phyloP scores from a whole-genome alignment of 2,113 vertebrate species.

The Mellivora capensis region DNA sequence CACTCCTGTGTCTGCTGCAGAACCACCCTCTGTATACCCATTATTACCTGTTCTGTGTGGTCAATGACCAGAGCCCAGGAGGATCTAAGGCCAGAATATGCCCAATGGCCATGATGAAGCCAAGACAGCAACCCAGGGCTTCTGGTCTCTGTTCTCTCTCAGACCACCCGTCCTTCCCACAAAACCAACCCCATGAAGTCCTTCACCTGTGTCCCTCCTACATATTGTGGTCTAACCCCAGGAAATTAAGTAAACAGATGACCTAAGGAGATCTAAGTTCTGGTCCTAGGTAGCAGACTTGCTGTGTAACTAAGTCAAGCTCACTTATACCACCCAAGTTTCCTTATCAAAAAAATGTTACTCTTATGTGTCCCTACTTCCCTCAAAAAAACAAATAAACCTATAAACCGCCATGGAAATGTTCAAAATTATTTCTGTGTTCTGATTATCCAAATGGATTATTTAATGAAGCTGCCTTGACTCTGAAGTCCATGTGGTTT shows the following conservation, averaged over 20 bases:
- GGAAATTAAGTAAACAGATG: neutral
- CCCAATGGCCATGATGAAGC: accelerated
- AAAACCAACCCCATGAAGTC: neutral
- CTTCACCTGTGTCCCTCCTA: neutral
- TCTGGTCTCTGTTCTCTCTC: neutral
- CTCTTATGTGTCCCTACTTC: neutral
- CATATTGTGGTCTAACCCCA: neutral
- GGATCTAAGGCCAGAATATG: accelerated
- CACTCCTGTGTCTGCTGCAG: neutral
- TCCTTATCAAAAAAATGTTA: neutral
- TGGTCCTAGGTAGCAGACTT: neutral
- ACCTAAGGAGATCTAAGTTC: neutral
- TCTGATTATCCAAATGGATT: neutral
- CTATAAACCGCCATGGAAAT: neutral
- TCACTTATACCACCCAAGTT: neutral
- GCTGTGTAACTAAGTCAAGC: neutral
- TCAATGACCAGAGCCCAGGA: neutral
- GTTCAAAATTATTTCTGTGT: neutral
- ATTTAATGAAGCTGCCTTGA: neutral
- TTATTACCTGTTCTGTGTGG: neutral
- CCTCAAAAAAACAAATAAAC: neutral
- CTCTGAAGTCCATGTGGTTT: neutral
- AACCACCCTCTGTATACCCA: neutral
- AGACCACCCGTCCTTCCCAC: neutral
- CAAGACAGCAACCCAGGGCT: neutral